phyloP scores from a whole-genome alignment of 2,797 vertebrate genomes.

The Crax fasciolata region DNA sequence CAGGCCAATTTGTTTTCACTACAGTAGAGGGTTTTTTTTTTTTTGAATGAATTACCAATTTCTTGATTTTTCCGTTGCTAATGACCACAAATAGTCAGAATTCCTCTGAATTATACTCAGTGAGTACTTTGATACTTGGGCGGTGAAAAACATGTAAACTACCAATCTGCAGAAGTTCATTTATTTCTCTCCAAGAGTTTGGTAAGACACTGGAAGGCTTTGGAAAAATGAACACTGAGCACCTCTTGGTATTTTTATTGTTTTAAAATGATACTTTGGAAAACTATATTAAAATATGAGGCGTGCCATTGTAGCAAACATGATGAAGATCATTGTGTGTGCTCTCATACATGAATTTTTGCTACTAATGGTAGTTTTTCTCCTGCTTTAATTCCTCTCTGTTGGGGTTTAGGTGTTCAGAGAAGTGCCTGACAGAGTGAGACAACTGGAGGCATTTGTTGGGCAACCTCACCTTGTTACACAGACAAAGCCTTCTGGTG shows the following conservation, averaged over 20 bases:
- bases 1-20: not conserved
- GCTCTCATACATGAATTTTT: not conserved
- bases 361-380: not conserved
- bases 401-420: conserved; percentile 82
- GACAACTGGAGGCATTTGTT: conserved; percentile 84
- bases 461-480: conserved; percentile 79
- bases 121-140: not conserved
- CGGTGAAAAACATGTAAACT: not conserved
- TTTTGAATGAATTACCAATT: not conserved
- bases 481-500: conserved; percentile 60
- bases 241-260: not conserved
- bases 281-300: not conserved
- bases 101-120: not conserved
- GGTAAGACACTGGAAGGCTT: not conserved
- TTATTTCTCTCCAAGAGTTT: not conserved
- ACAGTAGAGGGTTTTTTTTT: not conserved
- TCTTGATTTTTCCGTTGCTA: not conserved
- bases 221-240: not conserved
- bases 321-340: not conserved
- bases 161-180: not conserved
- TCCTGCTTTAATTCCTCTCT: not conserved
- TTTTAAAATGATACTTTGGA: not conserved
- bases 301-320: not conserved
- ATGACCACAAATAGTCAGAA: not conserved
- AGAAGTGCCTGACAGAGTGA: conserved; percentile 87